Conservation (phyloP, 2,888 invertebrate species). For the Ormyrus nitidulus region DNA sequence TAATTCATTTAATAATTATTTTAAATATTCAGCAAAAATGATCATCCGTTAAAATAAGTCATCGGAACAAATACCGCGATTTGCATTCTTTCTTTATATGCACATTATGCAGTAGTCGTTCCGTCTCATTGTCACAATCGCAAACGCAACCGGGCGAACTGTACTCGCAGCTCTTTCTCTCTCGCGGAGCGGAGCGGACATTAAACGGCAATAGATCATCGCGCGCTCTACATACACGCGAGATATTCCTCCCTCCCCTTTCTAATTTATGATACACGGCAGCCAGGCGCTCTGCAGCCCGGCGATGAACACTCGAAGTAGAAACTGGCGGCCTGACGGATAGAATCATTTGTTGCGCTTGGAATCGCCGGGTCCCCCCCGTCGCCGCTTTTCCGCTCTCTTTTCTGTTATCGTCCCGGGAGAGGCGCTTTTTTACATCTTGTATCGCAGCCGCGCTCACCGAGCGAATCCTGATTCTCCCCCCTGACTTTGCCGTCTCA, state of each 20-base stretch:
- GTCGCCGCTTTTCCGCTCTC: slow-evolving; percentile 21
- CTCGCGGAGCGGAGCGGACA: slow-evolving; percentile 74
- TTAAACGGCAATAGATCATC: slow-evolving; percentile 65
- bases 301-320: slow-evolving; percentile 31
- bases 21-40: too few relatives aligned
- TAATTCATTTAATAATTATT: too few relatives aligned
- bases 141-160: too few relatives aligned
- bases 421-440: slow-evolving; percentile 8
- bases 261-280: slow-evolving; percentile 28
- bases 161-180: too few relatives aligned
- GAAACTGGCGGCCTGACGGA: slow-evolving; percentile 42
- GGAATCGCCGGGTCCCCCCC: slow-evolving; percentile 13
- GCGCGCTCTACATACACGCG: slow-evolving; percentile 51
- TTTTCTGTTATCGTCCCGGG: background rate
- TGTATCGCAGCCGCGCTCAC: background rate
- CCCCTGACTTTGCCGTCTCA: background rate
- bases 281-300: slow-evolving; percentile 19
- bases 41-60: too few relatives aligned
- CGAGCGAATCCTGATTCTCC: too few relatives aligned
- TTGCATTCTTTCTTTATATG: too few relatives aligned
- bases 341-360: slow-evolving; percentile 58
- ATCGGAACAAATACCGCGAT: too few relatives aligned
- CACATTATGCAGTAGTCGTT: too few relatives aligned
- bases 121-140: too few relatives aligned
- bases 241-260: slow-evolving; percentile 29